Evolutionary conservation across 2,888 invertebrate genomes (phyloP), one percentile per base, ranked within the genome.

Genomic region (Tiliacea aurago): DNA sequence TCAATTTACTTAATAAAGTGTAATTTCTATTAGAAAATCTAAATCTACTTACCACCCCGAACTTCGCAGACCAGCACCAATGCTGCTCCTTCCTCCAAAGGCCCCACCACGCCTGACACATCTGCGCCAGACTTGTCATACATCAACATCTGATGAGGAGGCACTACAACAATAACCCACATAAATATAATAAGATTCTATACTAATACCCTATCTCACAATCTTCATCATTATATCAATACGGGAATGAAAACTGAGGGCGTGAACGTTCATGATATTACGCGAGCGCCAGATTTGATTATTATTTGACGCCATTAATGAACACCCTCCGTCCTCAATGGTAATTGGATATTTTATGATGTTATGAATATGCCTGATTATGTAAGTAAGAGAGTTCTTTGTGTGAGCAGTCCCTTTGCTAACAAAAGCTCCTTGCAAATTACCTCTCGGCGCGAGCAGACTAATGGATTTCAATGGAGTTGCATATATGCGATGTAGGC

Each of bases 61-160:
- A 98, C 99, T 97, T 98, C 98, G 91, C 99, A 99, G 80, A 98
- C 98, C 79, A 99, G 96, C 51, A 98, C 97, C 86, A 99, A 96
- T 86, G 98, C 98, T 80, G 98, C 97, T 49, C 98, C 98, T 95
- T 98, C 99, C 90, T 98, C 97, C 89, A 98, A 97, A 62, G 98
- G 98, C 20, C 98, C 99, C 64, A 98, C 97, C 56, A 98, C 97
- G 58, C 97, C 98, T 74, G 98, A 97, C 67, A 98, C 97, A 90
- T 98, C 97, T 84, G 98, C 97, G 66, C 98, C 98, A 87, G 98
- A 98, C 89, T 98, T 98, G 93, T 98, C 98, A 91, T 98, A 98
- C 86, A 99, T 97, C 85, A 98, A 96, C 91, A 98, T 98, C 93
- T 98, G 98, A 95, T 98, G 98, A 33, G 99, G 98, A 86, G 98